Evolutionary conservation across 2,113 vertebrate species (phyloP).

Genomic region (Centropus unirufus): DNA sequence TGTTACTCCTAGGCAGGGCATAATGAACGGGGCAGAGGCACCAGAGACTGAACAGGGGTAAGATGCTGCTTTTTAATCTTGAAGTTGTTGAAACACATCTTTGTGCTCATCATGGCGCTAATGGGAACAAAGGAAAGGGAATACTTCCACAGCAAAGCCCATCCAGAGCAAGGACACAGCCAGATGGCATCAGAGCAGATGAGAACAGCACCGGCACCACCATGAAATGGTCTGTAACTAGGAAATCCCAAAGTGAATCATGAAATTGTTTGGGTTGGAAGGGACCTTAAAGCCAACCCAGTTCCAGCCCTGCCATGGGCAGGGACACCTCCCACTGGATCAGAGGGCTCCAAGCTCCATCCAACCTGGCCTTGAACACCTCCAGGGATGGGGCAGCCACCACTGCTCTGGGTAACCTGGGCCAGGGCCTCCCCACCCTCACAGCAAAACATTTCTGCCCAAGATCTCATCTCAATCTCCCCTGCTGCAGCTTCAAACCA

Average conservation of each 20-base stretch:
- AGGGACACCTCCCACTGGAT: no score
- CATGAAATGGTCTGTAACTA: neutral
- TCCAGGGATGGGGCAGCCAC: no score
- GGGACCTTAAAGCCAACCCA: no score
- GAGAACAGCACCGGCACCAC: neutral
- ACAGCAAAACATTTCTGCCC: no score
- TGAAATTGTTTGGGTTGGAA: no score
- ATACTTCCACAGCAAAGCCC: neutral
- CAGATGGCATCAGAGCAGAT: neutral
- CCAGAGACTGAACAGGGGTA: neutral
- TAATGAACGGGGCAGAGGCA: neutral
- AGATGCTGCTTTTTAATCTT: constrained; percentile 29
- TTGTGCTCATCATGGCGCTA: neutral
- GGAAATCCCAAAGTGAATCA: neutral
- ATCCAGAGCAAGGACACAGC: neutral
- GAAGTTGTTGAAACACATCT: neutral
- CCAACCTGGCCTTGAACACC: no score
- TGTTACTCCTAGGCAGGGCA: neutral
- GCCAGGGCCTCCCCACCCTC: no score
- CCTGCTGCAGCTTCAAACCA: no score
- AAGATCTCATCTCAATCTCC: no score
- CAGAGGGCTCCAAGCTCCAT: no score
- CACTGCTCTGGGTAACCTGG: no score
- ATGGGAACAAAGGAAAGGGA: neutral
- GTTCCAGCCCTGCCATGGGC: no score